phyloP scores from a whole-genome alignment of 2,113 vertebrate genomes.

The Ptyas mucosa region DNA sequence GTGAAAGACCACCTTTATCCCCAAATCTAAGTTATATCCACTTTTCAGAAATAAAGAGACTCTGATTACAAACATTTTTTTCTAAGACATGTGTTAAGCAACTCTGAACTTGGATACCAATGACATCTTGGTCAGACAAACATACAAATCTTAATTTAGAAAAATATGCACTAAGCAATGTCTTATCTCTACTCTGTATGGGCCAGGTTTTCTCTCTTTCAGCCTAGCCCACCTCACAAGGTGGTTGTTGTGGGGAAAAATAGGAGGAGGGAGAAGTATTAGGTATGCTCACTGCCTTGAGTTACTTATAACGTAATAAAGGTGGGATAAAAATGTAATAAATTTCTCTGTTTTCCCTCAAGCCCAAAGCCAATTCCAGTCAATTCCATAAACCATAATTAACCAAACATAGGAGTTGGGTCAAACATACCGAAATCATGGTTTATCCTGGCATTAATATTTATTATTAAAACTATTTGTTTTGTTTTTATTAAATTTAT shows the following conservation, averaged over 20 bases:
- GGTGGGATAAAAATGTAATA: background rate
- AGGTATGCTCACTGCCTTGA: background rate
- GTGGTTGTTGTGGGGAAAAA: too few relatives aligned
- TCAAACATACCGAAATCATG: background rate
- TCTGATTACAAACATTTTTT: background rate
- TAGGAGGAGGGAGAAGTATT: too few relatives aligned
- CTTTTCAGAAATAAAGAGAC: background rate
- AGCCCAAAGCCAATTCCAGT: background rate
- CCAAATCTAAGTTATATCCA: background rate
- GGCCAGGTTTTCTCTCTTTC: background rate
- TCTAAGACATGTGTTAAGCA: background rate
- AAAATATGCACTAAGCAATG: background rate
- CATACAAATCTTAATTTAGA: background rate
- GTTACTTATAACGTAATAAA: background rate
- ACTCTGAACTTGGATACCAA: background rate
- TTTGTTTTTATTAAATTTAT: too few relatives aligned
- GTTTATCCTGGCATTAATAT: background rate
- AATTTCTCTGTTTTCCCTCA: background rate
- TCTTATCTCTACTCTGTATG: background rate
- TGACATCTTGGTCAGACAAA: background rate
- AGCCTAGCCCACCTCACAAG: background rate
- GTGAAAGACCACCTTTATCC: background rate
- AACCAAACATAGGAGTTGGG: background rate
- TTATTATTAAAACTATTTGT: background rate
- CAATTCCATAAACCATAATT: background rate